Evolutionary conservation across 2,888 invertebrate genomes (phyloP).

Genomic region (Argynnis bischoffii): DNA sequence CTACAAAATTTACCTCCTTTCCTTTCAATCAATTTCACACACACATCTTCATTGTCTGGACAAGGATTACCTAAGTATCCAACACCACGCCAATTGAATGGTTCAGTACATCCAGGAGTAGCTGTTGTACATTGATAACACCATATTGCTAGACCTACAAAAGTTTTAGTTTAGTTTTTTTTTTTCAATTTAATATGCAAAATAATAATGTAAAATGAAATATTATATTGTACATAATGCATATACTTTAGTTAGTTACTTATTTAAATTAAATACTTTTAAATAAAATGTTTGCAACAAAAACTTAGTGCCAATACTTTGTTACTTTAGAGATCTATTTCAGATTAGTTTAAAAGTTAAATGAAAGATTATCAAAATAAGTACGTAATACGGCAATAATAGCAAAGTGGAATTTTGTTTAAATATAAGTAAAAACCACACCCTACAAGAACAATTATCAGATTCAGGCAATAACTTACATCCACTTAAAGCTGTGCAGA

Average conservation of each 20-base stretch:
- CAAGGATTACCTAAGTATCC: constrained; percentile 90
- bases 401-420: constrained; percentile 4
- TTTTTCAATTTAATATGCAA: background rate
- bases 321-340: no score
- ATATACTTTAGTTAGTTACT: no score
- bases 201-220: no score
- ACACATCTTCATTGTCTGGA: constrained; percentile 92
- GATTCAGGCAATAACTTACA: constrained; percentile 16
- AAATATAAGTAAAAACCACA: constrained; percentile 36
- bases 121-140: constrained; percentile 95
- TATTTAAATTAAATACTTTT: no score
- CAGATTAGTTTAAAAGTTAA: no score
- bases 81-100: constrained; percentile 90
- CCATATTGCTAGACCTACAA: constrained; percentile 85
- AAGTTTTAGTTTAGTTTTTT: background rate
- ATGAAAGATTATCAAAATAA: no score
- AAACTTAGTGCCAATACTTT: no score
- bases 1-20: constrained; percentile 86
- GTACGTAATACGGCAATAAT: background rate
- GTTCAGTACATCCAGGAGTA: constrained; percentile 92
- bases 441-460: constrained; percentile 25
- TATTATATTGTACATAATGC: background rate
- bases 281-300: no score
- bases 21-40: constrained; percentile 93
- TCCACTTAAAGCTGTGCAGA: constrained; percentile 18